Conservation (phyloP, 2,113 vertebrate genomes). For the Lophochroa leadbeateri region DNA sequence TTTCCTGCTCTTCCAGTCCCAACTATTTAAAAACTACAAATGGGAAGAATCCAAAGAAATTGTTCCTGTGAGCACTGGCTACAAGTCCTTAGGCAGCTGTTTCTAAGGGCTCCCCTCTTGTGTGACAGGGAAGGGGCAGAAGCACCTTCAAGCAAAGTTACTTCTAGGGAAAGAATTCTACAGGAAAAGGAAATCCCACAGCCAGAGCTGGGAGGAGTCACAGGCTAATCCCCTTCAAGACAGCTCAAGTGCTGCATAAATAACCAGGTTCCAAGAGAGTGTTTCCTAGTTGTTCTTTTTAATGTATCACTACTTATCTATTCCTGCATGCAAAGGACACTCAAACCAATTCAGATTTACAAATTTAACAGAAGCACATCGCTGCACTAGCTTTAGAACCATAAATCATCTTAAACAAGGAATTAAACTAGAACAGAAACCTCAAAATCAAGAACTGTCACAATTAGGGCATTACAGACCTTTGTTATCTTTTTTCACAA, state of each 20-base stretch:
- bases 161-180: background rate
- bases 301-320: slow-evolving; percentile 2
- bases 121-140: background rate
- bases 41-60: background rate
- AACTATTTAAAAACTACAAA: background rate
- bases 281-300: slow-evolving; percentile 46
- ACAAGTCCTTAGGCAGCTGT: background rate
- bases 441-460: background rate
- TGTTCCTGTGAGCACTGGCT: background rate
- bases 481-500: background rate
- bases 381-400: slow-evolving; percentile 9
- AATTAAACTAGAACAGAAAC: background rate
- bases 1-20: background rate
- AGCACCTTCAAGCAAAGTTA: background rate
- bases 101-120: background rate
- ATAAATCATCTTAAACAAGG: background rate
- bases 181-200: background rate
- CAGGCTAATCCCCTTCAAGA: background rate
- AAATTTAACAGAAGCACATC: background rate
- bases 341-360: slow-evolving; percentile 1
- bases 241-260: background rate
- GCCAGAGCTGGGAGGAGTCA: background rate
- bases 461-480: background rate
- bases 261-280: slow-evolving; percentile 13
- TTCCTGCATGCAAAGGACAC: slow-evolving; percentile 34